Percentiles rank a stretch among this genome's conserved stretches.
These are phyloP conservation scores for Drosophila willistoni DNA, from an alignment of 1,140 invertebrate species.

Conservation along the genomic window DNA sequence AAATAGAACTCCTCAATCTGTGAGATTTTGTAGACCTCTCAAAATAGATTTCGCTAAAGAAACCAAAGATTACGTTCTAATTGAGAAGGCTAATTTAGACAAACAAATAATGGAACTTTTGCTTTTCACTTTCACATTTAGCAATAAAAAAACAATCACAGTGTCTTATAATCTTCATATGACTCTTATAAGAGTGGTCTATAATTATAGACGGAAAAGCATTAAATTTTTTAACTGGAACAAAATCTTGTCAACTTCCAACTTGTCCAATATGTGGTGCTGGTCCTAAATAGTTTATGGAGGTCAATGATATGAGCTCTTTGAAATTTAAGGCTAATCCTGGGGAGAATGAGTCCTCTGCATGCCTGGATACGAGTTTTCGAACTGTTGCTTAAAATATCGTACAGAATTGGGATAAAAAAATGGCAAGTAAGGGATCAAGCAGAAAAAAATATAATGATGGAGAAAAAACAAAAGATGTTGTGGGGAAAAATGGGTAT, in stretches of 20 bases:
- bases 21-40: conserved; percentile 23
- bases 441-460: conserved; percentile 2
- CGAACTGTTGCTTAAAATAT: conserved; percentile 10
- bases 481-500: conserved; percentile 25
- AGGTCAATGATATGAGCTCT: conserved; percentile 11
- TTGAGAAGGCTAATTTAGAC: conserved; percentile 22
- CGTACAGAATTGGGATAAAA: conserved; percentile 20
- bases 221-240: conserved; percentile 25
- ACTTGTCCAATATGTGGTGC: conserved; percentile 26
- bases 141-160: conserved; percentile 18
- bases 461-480: conserved; percentile 17
- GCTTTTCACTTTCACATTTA: conserved; percentile 4
- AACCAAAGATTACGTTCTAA: conserved; percentile 11
- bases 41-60: conserved; percentile 24
- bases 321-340: conserved; percentile 8
- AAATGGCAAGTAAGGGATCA: conserved; percentile 23
- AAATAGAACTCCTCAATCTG: conserved; percentile 25
- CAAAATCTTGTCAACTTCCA: conserved; percentile 19
- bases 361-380: conserved; percentile 31
- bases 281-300: conserved; percentile 17
- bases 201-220: conserved; percentile 31
- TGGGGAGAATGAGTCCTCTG: conserved; percentile 20
- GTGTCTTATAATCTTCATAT: conserved; percentile 19
- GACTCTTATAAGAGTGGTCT: too few relatives aligned
- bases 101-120: conserved; percentile 12